Evolutionary conservation across 2,888 invertebrate species (phyloP).

Genomic region (Cosmia trapezina): DNA sequence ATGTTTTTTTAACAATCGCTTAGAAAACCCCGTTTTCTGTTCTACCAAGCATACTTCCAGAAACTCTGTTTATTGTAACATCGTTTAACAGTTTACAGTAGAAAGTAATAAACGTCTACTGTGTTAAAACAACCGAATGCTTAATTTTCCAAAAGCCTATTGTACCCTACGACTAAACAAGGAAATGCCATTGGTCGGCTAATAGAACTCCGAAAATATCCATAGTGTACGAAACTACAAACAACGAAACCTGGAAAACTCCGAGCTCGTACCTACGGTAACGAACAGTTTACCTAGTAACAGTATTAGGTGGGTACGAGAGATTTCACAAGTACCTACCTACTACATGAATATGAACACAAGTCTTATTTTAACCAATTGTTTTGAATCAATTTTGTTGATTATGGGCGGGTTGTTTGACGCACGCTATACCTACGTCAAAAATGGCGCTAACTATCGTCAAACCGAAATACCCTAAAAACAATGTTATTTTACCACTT

Average conservation of each 20-base stretch:
- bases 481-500: too few relatives aligned
- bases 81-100: constrained; percentile 59
- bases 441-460: too few relatives aligned
- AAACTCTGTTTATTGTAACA: constrained; percentile 52
- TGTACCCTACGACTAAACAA: constrained; percentile 76
- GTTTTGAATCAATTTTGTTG: constrained; percentile 41
- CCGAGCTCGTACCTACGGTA: constrained; percentile 46
- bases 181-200: constrained; percentile 77
- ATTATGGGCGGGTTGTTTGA: too few relatives aligned
- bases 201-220: constrained; percentile 82
- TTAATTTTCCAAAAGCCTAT: constrained; percentile 71
- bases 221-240: constrained; percentile 67
- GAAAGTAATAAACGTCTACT: constrained; percentile 69
- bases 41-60: constrained; percentile 17
- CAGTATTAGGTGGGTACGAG: constrained; percentile 32
- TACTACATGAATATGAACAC: neutral
- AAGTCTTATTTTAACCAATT: constrained; percentile 37
- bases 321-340: constrained; percentile 36
- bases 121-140: constrained; percentile 66
- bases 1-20: neutral
- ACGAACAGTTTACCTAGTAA: constrained; percentile 44
- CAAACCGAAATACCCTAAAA: too few relatives aligned
- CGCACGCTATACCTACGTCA: too few relatives aligned
- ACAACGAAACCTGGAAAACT: constrained; percentile 66
- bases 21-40: constrained; percentile 21